phyloP scores from a whole-genome alignment of 2,113 vertebrate genomes.

The Podilymbus podiceps region DNA sequence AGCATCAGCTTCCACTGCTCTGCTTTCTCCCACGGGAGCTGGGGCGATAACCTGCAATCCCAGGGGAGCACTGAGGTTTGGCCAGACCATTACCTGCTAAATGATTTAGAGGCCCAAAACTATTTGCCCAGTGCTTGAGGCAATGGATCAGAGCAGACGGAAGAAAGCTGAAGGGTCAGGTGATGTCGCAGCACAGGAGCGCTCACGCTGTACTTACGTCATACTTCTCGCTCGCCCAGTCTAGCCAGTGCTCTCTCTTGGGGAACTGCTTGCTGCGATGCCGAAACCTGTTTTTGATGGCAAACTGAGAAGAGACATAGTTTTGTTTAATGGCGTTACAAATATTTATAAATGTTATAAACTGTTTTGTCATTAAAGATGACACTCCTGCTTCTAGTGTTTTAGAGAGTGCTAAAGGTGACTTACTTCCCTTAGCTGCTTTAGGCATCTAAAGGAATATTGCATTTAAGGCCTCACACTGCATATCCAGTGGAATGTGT shows the following conservation, averaged over 20 bases:
- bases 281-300: constrained; percentile 85
- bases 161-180: background rate
- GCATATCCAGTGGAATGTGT: background rate
- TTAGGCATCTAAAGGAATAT: background rate
- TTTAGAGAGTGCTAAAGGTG: background rate
- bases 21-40: background rate
- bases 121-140: background rate
- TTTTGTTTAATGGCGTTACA: background rate
- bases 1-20: background rate
- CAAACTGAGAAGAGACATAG: constrained; percentile 80
- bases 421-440: background rate
- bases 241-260: constrained; percentile 91
- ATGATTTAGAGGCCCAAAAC: background rate
- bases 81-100: background rate
- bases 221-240: constrained; percentile 94
- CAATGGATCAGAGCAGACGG: background rate
- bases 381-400: background rate
- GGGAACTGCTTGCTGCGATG: constrained; percentile 82
- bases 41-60: background rate
- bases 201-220: constrained; percentile 71
- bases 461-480: background rate
- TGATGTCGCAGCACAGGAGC: background rate
- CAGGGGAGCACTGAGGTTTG: background rate
- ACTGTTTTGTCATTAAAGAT: background rate
- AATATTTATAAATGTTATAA: background rate